Conservation (phyloP, 2,888 invertebrate genomes). For the Tribolium freemani region DNA sequence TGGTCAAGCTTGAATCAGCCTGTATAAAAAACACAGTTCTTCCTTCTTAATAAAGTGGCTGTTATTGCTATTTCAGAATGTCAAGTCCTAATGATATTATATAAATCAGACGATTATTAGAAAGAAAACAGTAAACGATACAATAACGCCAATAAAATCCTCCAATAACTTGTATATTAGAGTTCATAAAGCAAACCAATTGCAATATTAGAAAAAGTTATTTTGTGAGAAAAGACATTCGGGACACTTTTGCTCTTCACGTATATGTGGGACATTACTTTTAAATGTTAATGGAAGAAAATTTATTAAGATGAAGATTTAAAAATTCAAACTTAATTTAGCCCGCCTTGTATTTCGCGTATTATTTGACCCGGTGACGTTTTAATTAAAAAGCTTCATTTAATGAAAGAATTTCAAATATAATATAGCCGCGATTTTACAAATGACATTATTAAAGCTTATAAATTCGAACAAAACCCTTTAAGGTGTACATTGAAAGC, state of each 20-base stretch:
- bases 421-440: neutral
- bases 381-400: neutral
- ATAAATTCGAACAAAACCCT: neutral
- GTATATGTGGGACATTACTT: neutral
- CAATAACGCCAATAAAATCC: slow-evolving; percentile 12
- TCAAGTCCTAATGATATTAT: neutral
- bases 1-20: no score
- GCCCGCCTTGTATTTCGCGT: neutral
- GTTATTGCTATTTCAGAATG: neutral
- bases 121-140: neutral
- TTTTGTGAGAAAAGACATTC: no score
- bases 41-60: neutral
- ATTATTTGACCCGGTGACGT: neutral
- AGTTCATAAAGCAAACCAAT: slow-evolving; percentile 2
- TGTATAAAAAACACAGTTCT: neutral
- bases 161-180: neutral
- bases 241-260: neutral
- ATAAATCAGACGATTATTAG: neutral
- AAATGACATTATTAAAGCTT: neutral
- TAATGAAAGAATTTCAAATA: neutral
- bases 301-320: neutral
- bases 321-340: neutral
- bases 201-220: neutral
- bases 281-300: no score
- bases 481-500: neutral